Evolutionary conservation across 2,888 invertebrate species (phyloP), one percentile per base, ranked within the genome.

Genomic region (Nomada fucata): DNA sequence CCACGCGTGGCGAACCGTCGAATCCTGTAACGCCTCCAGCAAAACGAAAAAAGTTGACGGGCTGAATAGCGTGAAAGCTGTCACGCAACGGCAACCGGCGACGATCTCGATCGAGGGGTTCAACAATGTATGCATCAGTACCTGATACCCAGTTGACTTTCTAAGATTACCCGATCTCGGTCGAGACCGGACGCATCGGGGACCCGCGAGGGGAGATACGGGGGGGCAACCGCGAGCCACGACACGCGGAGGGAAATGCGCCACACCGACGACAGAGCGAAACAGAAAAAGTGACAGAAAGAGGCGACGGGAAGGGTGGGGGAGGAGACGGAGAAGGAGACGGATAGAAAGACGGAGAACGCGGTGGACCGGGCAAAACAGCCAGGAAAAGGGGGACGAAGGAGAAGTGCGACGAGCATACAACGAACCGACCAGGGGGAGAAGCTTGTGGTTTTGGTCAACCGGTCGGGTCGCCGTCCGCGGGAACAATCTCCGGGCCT

Each of bases 361-460:
- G 36, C n/a, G n/a, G 26, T 7, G 23, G 20, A 1, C 15, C 20
- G 52, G 42, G 61, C 75, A 53, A 78, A 74, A 79, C 74, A 82
- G 79, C 52, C n/a, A 20, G 73, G 76, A 70, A 74, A 74, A 72
- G 74, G 60, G 80, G 74, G 68, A 78, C 74, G 78, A 68, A 55
- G 63, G 75, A 67, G 79, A 71, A 71, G 52, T 59, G 36, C 29
- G 78, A 57, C 53, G 67, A 52, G 64, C 52, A 42, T 53, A 72
- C 53, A 71, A 52, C 64, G 60, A 53, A 57, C 50, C 13, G 36
- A n/a, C 29, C 29, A 26, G 63, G 77, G 65, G 64, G 70, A 84
- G 86, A 85, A 83, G 86, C 82, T 86, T 90, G 90, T 88, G 90
- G 90, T 90, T 90, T 90, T 86, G 89, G 90, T 90, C 89, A 90